Conservation (phyloP, 2,797 vertebrate genomes). For the Sebastes diploproa region DNA sequence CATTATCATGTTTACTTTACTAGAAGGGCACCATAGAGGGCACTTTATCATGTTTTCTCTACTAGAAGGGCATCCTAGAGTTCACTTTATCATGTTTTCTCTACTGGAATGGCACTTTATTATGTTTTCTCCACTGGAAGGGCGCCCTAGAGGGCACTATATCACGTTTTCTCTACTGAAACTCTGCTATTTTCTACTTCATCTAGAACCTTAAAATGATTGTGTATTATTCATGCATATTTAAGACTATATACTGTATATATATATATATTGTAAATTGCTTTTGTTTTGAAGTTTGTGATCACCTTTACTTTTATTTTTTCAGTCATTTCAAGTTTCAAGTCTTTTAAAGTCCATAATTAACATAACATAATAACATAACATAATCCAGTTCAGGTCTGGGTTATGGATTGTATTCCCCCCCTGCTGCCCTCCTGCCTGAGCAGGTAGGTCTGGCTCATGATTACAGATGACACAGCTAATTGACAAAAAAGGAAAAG, state of each 20-base stretch:
- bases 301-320: background rate
- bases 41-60: no score
- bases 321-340: background rate
- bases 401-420: background rate
- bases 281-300: background rate
- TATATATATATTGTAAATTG: no score
- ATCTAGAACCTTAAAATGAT: no score
- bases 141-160: rapidly evolving
- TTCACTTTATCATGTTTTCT: no score
- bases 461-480: conserved; percentile 43
- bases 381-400: background rate
- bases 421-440: background rate
- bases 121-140: no score
- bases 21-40: rapidly evolving
- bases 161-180: no score
- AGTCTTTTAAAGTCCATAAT: background rate
- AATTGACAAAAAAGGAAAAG: conserved; percentile 34
- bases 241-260: no score
- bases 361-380: no score
- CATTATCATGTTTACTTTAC: no score
- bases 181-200: no score
- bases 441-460: background rate
- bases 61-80: rapidly evolving
- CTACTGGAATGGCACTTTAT: rapidly evolving
- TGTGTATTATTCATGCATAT: no score